Base-by-base conservation (phyloP, 2,113 vertebrate genomes). In the Arvicanthis niloticus region DNA sequence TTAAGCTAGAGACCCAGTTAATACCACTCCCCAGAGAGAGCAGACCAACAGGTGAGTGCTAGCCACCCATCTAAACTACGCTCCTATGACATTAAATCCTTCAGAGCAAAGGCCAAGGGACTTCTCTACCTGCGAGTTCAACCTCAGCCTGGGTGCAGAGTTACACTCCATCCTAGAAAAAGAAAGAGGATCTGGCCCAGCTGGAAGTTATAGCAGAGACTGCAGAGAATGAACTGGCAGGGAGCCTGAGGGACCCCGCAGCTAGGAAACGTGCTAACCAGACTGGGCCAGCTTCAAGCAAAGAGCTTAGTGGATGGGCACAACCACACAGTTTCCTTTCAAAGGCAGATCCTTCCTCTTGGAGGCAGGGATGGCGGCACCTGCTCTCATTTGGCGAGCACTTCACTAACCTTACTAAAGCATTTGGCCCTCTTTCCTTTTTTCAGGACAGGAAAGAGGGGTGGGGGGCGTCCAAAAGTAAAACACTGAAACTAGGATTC, bases 371-470 rank as follows among this genome's bases (percentile, higher is more conserved):
- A 85, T 40, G 67, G 40, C 42, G 77, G 45, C 88, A 0, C 48
- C 92, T 97, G 68, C 97, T 85, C 67, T 81, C 97, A 88, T 15
- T 51, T 92, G 92, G 93, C 91, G 97, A 62, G 89, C 97, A 97
- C 62, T 89, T 94, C 91, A 45, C 19, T 40, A 91, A 94, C 95
- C 95, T 84, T 91, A 96, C 95, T 4, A 96, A 98, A 96, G 90
- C 91, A 89, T 67, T 97, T 97, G 7, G 62, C 65, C 91, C 97
- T 88, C 86, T 75, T 62, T 94, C 84, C 76, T 96, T 97, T 87
- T n/a, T 88, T 96, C 84, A 86, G 94, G 78, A 21, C 15, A 94
- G 75, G 76, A 91, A 95, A 87, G 8, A 42, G 21, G 17, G 80
- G 12, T 5, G 12, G 26, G 34, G 1, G n/a, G n/a, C 0, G 3